Percentiles rank a stretch among this genome's conserved stretches.
These are phyloP conservation scores for Hirtodrosophila cameraria DNA, from an alignment of 2,888 invertebrate genomes.

Conservation along the genomic window DNA sequence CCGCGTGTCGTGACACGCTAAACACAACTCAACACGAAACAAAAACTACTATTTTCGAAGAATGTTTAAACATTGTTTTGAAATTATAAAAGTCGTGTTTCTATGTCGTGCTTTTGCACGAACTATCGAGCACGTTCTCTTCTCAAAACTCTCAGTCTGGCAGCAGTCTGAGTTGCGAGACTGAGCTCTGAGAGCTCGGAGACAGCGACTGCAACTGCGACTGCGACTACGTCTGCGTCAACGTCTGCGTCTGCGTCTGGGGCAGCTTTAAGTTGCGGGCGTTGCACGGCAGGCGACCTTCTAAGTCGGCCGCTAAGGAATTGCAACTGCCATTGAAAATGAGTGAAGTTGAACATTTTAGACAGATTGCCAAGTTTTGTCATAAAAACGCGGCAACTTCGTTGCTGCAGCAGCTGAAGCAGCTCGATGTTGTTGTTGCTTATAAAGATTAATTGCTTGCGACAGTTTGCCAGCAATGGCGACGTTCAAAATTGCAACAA, in stretches of 20 bases:
- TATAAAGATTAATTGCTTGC: conserved; percentile 81
- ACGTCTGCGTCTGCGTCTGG: conserved; percentile 36
- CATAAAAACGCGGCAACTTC: conserved; percentile 60
- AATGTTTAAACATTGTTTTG: too few species aligned
- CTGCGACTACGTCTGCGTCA: background rate
- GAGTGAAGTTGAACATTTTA: conserved; percentile 77
- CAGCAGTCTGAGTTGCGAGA: conserved; percentile 40
- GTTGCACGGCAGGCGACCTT: conserved; percentile 68
- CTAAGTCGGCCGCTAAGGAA: conserved; percentile 76
- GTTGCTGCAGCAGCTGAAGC: conserved; percentile 45
- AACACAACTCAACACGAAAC: too few species aligned
- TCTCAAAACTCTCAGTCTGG: conserved; percentile 33
- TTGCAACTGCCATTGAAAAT: conserved; percentile 79
- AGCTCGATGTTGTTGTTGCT: conserved; percentile 35
- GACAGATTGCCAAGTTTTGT: conserved; percentile 81
- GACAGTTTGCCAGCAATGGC: conserved; percentile 73
- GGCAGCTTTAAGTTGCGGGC: conserved; percentile 63
- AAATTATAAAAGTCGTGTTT: too few species aligned
- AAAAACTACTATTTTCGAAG: too few species aligned
- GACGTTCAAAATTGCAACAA: conserved; percentile 52
- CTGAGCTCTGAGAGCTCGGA: conserved; percentile 35
- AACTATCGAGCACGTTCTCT: too few species aligned
- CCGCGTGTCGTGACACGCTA: too few species aligned
- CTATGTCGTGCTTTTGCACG: too few species aligned
- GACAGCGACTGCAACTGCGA: conserved; percentile 10